Base-by-base conservation (phyloP, 2,888 invertebrate genomes). In the Spicauda simplicius region DNA sequence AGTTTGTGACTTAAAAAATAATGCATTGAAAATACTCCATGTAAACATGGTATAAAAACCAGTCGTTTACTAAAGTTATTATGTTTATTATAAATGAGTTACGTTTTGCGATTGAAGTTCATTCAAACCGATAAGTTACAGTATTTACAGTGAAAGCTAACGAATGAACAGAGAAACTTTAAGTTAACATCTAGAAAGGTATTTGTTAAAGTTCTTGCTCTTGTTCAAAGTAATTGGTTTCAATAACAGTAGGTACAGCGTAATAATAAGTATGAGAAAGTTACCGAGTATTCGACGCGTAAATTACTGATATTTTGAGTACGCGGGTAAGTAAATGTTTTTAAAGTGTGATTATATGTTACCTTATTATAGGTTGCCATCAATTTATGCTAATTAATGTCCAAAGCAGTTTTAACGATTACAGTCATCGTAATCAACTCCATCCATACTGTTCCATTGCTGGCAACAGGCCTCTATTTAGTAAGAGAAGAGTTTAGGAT, bases 101-200 rank as follows among this genome's bases (percentile, higher is more conserved):
- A 72, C 73, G 70, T 74, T 73, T 60, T 68, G 70, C 69, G 74
- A 76, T 79, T 83, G 79, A 77, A 83, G 73, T 72, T 68, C 61
- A 64, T 77, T 80, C 78, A 82, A 80, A 76, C 74, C 70, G 70
- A 74, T 71, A 69, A 73, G 69, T 74, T 71, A 70, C 69, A 37
- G 16, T 33, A n/a, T 18, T 41, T 25, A 53, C 25, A 60, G 41
- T 58, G 45, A 54, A 65, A 54, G 65, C 54, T 59, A 53, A 25
- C 53, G 53, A 18, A 53, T 59, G 45, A 53, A 58, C 12, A 52
- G 25, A 64, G 25, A 25, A 58, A 58, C 41, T 58, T 41, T 6
- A 58, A 53, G n/a, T 50, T 30, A 50, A 33, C 16, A 6, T 48
- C 5, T 59, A 7, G 20, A 41, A 58, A 25, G 14, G 16, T 64